Base-by-base conservation (phyloP, 2,888 invertebrate genomes). In the Spicauda simplicius region DNA sequence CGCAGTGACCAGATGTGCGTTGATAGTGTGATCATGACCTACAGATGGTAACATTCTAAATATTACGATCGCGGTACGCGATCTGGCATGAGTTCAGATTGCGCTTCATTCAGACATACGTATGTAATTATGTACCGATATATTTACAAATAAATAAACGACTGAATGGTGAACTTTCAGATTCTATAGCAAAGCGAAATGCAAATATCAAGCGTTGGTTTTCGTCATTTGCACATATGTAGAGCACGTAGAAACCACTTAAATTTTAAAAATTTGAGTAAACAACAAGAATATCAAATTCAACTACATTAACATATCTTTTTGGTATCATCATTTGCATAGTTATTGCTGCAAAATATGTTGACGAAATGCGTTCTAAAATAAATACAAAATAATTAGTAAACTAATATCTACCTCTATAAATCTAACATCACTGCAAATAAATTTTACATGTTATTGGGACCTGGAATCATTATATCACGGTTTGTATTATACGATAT, bases 21-120 rank as follows among this genome's bases (percentile, higher is more conserved):
- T 76, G 74, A 74, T 78, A 74, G 72, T 72, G 69, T 83, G 88
- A 77, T 89, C 88, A 80, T 91, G 91, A 90, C 91, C 91, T 89
- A 90, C 86, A 88, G 83, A 81, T 82, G 63, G 64, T 76, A 80
- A 75, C 72, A 76, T 78, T 79, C 82, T 85, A 85, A 86, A 83
- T 87, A 79, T 78, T 75, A 75, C 74, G 76, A 77, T 76, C 72
- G 79, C 81, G 86, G 86, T 85, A 76, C 73, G 87, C 75, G 77
- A 73, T 76, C 85, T 91, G 91, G 91, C 91, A 88, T 57, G 30
- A 20, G 80, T 83, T 86, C 86, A 84, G 84, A 86, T 82, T 79
- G 78, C 75, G 79, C 77, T 89, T 88, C 90, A 90, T 91, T 91
- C 89, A 89, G 54, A 72, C 68, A 58, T 57, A 69, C 62, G 66